Evolutionary conservation across 37 sponge, comb jelly and placozoan genomes (phyloP).

Genomic region (Aplysina aerophoba): DNA sequence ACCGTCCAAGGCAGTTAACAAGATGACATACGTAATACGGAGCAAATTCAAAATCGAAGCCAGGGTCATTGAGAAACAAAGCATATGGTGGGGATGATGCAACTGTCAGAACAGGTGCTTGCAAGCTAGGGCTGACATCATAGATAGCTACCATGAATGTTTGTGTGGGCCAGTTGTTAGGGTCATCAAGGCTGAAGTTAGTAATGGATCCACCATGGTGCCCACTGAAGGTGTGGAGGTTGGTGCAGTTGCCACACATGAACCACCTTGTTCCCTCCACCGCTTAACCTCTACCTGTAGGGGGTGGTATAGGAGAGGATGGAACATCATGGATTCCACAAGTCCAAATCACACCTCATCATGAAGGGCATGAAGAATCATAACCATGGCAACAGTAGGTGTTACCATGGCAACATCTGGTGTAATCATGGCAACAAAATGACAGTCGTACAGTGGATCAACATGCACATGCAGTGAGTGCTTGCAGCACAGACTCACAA

Average conservation of each 20-base stretch:
- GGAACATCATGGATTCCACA: too few species aligned
- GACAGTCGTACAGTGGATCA: too few species aligned
- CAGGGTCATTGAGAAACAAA: background rate
- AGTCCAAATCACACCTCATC: slow-evolving; percentile 22
- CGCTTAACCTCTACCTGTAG: slow-evolving; percentile 87
- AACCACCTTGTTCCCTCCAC: slow-evolving; percentile 80
- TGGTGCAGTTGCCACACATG: slow-evolving; percentile 77
- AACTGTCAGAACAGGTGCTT: background rate
- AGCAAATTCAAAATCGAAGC: slow-evolving; percentile 55
- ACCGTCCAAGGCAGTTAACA: slow-evolving; percentile 51
- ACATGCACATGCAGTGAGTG: too few species aligned
- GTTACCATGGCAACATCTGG: too few species aligned
- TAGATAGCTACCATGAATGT: background rate
- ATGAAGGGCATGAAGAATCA: background rate
- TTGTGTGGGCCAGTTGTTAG: background rate
- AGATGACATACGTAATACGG: slow-evolving; percentile 14
- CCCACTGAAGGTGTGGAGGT: slow-evolving; percentile 49
- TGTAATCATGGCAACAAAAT: too few species aligned
- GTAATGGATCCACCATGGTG: background rate
- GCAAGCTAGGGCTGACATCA: background rate
- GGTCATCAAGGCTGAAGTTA: background rate
- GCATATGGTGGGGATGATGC: too few species aligned
- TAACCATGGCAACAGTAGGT: background rate
- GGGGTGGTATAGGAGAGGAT: background rate
- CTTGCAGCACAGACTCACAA: slow-evolving; percentile 51